Conservation (phyloP, 2,888 invertebrate genomes). For the Alsophila aescularia region DNA sequence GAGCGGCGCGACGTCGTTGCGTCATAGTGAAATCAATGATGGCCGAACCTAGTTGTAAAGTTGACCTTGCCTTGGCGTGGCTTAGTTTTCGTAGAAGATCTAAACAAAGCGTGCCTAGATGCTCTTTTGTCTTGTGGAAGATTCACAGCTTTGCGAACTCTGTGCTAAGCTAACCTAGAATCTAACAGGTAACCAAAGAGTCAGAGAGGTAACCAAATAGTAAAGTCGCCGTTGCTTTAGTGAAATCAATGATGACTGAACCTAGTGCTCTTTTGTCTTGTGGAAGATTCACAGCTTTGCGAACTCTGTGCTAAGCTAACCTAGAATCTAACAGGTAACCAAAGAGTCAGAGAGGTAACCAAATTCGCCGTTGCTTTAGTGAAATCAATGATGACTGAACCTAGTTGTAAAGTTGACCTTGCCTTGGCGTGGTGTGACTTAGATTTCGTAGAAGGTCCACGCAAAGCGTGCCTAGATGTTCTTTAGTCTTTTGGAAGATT, state of each 20-base stretch:
- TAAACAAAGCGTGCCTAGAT: slow-evolving; percentile 10
- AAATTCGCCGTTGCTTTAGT: slow-evolving; percentile 70
- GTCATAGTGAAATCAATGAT: slow-evolving; percentile 79
- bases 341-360: no score
- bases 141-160: neutral
- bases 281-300: neutral
- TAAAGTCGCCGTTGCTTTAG: no score
- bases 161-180: no score
- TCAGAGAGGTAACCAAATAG: no score
- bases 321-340: no score
- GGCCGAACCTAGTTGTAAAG: slow-evolving; percentile 71
- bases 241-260: no score
- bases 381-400: slow-evolving; percentile 74
- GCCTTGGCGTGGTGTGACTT: slow-evolving; percentile 37
- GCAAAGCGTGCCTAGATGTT: slow-evolving; percentile 1
- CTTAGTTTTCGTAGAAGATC: slow-evolving; percentile 32
- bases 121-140: neutral
- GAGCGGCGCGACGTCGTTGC: slow-evolving; percentile 58
- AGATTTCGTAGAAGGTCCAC: slow-evolving; percentile 33
- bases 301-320: no score
- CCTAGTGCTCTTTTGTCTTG: neutral
- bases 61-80: slow-evolving; percentile 64
- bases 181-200: no score
- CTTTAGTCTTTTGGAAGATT: neutral
- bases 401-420: slow-evolving; percentile 80